phyloP scores from a whole-genome alignment of 2,888 invertebrate genomes.

The Saturnia japonica region DNA sequence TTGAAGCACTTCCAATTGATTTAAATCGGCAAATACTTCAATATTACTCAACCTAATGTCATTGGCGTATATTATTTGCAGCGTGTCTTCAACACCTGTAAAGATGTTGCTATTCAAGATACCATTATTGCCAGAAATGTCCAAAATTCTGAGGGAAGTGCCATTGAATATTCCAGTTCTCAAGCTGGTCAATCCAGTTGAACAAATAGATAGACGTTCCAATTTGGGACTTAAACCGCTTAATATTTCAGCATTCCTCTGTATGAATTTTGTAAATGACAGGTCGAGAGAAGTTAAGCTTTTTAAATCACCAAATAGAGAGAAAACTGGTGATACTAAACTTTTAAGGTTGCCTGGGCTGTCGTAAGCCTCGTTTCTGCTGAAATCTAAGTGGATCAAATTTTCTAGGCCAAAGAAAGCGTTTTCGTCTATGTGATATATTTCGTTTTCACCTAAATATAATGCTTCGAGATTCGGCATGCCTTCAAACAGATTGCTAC shows the following conservation, averaged over 20 bases:
- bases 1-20: slow-evolving; percentile 69
- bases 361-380: slow-evolving; percentile 58
- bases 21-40: slow-evolving; percentile 58
- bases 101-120: slow-evolving; percentile 60
- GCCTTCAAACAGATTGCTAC: slow-evolving; percentile 64
- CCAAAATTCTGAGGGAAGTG: slow-evolving; percentile 70
- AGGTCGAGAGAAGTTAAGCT: slow-evolving; percentile 58
- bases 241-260: slow-evolving; percentile 41
- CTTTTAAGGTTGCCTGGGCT: slow-evolving; percentile 32
- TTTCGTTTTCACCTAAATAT: slow-evolving; percentile 79
- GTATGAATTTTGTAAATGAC: slow-evolving; percentile 51
- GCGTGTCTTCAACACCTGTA: slow-evolving; percentile 60
- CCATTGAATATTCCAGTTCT: slow-evolving; percentile 59
- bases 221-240: slow-evolving; percentile 42
- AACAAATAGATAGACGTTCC: slow-evolving; percentile 65
- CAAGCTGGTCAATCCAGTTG: slow-evolving; percentile 63
- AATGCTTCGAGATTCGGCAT: slow-evolving; percentile 72
- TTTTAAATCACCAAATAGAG: slow-evolving; percentile 38
- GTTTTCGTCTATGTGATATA: slow-evolving; percentile 59
- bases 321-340: slow-evolving; percentile 37
- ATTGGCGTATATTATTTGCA: slow-evolving; percentile 72
- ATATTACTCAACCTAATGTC: slow-evolving; percentile 62
- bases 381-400: slow-evolving; percentile 79
- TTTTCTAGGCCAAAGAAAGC: slow-evolving; percentile 63
- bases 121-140: slow-evolving; percentile 80